These are phyloP conservation scores for Pteropus alecto DNA, from an alignment of 2,113 vertebrate genomes.

Conservation along the genomic window DNA sequence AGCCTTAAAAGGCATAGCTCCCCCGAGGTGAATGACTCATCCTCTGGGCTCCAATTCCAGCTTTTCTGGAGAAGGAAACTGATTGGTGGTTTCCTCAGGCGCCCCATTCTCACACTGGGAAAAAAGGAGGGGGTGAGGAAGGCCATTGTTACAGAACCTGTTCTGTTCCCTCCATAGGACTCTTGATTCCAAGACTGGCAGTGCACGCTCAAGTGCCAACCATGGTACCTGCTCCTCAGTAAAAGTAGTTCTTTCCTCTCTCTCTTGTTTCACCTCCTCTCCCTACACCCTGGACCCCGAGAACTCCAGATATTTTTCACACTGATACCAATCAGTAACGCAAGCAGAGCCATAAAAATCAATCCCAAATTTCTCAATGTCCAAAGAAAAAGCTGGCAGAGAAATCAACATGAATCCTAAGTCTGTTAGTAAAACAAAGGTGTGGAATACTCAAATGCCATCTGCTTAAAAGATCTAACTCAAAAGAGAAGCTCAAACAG, in stretches of 20 bases:
- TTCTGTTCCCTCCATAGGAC: neutral
- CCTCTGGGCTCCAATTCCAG: neutral
- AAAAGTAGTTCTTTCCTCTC: neutral
- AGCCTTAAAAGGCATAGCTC: neutral
- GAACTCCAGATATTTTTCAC: neutral
- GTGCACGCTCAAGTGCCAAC: neutral
- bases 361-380: neutral
- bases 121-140: neutral
- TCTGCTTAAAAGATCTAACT: neutral
- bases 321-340: neutral
- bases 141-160: neutral
- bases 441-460: neutral
- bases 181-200: neutral
- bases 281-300: neutral
- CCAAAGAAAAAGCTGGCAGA: neutral
- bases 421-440: neutral
- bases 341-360: neutral
- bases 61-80: neutral
- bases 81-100: neutral
- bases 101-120: neutral
- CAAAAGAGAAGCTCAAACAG: neutral
- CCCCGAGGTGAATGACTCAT: neutral
- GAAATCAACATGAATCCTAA: neutral
- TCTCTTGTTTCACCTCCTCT: neutral
- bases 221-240: neutral